These are phyloP conservation scores for Muscidifurax raptorellus DNA, from an alignment of 1,140 invertebrate genomes.

Conservation along the genomic window DNA sequence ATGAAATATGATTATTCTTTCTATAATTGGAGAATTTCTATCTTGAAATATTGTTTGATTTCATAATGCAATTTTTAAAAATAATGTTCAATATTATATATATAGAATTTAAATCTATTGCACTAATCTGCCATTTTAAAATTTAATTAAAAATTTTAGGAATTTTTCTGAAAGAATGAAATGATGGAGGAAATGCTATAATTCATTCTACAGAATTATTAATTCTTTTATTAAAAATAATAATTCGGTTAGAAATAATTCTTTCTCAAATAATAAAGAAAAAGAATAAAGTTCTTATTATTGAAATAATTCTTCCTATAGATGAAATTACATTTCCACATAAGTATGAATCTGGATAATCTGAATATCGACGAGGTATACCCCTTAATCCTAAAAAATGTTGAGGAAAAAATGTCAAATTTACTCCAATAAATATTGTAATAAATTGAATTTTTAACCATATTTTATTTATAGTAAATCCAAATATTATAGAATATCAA, in stretches of 20 bases:
- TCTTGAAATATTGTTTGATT: conserved; percentile 60
- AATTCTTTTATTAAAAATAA: conserved; percentile 71
- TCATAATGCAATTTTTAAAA: conserved; percentile 53
- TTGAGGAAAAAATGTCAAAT: conserved; percentile 85
- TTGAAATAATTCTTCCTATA: conserved; percentile 78
- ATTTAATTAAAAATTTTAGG: conserved; percentile 51
- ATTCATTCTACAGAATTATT: conserved; percentile 78
- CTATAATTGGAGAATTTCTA: conserved; percentile 77
- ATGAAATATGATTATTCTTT: conserved; percentile 75
- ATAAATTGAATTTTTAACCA: too few relatives aligned
- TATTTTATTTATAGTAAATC: conserved; percentile 77
- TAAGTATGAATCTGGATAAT: conserved; percentile 80
- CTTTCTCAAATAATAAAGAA: conserved; percentile 76
- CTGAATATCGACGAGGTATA: conserved; percentile 84
- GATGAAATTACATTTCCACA: conserved; percentile 76
- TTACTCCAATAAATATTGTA: conserved; percentile 81
- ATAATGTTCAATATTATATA: conserved; percentile 75
- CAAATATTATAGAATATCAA: conserved; percentile 82
- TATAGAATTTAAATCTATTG: conserved; percentile 77
- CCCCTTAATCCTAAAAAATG: conserved; percentile 85
- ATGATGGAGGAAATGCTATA: conserved; percentile 73
- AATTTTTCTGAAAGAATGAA: conserved; percentile 60
- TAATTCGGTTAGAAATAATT: conserved; percentile 66
- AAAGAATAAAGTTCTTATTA: conserved; percentile 76
- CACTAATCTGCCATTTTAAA: conserved; percentile 66